These are phyloP conservation scores for Bombus ignitus DNA, from an alignment of 1,140 invertebrate species.

Conservation along the genomic window DNA sequence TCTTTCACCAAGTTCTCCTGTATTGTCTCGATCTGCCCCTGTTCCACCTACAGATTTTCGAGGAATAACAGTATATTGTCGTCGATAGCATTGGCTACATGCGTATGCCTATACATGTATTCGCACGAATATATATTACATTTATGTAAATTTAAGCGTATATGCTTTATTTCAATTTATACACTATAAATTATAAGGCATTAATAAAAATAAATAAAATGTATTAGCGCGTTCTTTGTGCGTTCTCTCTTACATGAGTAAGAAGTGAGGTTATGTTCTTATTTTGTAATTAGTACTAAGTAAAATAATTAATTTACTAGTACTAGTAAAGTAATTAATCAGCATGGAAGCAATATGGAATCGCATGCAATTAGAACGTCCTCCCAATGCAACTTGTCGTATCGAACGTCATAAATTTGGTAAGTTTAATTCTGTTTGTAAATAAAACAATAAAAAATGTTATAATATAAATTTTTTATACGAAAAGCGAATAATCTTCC, in stretches of 20 bases:
- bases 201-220: neutral
- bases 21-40: constrained; percentile 13
- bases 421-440: constrained; percentile 41
- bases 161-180: neutral
- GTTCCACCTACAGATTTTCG: constrained; percentile 13
- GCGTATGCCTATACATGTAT: neutral
- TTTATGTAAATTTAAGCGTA: neutral
- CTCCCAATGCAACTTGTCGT: constrained; percentile 70
- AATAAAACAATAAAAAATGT: too few species aligned
- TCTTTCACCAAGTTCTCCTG: constrained; percentile 20
- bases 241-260: neutral
- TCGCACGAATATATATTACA: neutral
- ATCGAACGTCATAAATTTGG: constrained; percentile 62
- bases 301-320: too few species aligned
- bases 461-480: neutral
- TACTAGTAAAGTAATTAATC: neutral
- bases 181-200: neutral
- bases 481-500: neutral
- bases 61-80: constrained; percentile 32
- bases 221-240: too few species aligned
- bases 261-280: constrained; percentile 16
- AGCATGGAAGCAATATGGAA: constrained; percentile 76
- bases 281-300: neutral
- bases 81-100: neutral
- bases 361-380: constrained; percentile 68